phyloP scores from a whole-genome alignment of 92 coral and sea anemone genomes.

The Parazoanthus swiftii region DNA sequence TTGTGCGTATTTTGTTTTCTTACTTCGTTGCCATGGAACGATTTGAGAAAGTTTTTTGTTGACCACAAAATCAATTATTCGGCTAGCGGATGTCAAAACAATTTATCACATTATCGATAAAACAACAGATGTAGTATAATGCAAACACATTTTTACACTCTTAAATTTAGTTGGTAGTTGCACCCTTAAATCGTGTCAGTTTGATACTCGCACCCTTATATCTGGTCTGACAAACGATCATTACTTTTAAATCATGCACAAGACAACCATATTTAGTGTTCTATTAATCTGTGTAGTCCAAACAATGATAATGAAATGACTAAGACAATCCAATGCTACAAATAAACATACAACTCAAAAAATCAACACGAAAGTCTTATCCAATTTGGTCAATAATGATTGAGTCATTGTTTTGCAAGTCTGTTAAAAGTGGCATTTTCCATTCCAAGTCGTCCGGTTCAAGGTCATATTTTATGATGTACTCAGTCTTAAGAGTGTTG shows the following conservation, averaged over 20 bases:
- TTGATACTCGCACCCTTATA: background rate
- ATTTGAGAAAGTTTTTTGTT: background rate
- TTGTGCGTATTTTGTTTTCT: background rate
- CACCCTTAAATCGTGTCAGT: constrained; percentile 8
- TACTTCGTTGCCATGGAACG: constrained; percentile 14
- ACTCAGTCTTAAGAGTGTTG: constrained; percentile 39
- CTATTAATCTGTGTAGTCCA: constrained; percentile 3
- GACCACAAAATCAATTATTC: background rate
- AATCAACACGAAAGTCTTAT: constrained; percentile 6
- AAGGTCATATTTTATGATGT: constrained; percentile 42
- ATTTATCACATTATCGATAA: constrained; percentile 7
- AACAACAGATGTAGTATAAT: background rate
- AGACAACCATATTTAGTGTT: constrained; percentile 13
- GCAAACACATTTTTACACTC: constrained; percentile 12
- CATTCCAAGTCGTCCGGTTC: constrained; percentile 51
- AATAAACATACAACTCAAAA: background rate
- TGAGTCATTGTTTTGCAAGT: constrained; percentile 45
- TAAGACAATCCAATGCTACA: background rate
- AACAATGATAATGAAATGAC: constrained; percentile 6
- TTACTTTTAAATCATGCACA: constrained; percentile 13
- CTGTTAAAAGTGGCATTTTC: constrained; percentile 49
- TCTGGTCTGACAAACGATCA: background rate
- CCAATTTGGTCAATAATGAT: constrained; percentile 32
- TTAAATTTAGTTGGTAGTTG: constrained; percentile 16
- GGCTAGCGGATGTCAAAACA: constrained; percentile 2